Evolutionary conservation across 2,888 invertebrate species (phyloP), one percentile per base, ranked within the genome.

Genomic region (Mayetiola destructor): DNA sequence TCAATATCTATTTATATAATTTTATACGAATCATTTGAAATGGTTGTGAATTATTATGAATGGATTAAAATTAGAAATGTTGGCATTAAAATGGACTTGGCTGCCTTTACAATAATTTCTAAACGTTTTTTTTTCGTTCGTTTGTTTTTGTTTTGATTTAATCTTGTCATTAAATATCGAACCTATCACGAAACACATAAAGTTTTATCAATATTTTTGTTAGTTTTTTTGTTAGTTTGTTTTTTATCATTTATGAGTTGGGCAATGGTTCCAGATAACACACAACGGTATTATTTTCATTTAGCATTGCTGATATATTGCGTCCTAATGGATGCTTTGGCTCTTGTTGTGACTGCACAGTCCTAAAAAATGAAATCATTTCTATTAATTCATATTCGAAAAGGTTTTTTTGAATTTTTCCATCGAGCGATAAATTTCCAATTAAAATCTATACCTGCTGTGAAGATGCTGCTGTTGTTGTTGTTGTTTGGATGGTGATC

Each of bases 201-300:
- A n/a, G n/a, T n/a, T n/a, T n/a, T n/a, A n/a, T n/a, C n/a, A n/a
- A n/a, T n/a, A n/a, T n/a, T n/a, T n/a, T n/a, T n/a, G n/a, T n/a
- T n/a, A n/a, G n/a, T n/a, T n/a, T n/a, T n/a, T n/a, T n/a, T n/a
- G n/a, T n/a, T n/a, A n/a, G n/a, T n/a, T n/a, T n/a, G n/a, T n/a
- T n/a, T 37, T 36, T 40, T 42, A 4, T 30, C 14, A 12, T 14
- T 39, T 40, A 40, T 18, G 27, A 57, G 23, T 57, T 57, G 3
- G 56, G 23, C n/a, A 71, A 63, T 30, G 88, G 88, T 69, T 89
- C 88, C 65, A 89, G 72, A 68, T 88, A 88, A 71, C 89, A 89
- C 59, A 89, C 86, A 59, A 90, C 89, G 60, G 88, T 88, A 66
- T 83, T 83, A 66, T 86, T 84, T 52, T 89, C 88, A 68, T 89